Percentiles rank a stretch among this genome's conserved stretches.
Evolutionary conservation across 1,140 invertebrate species (phyloP).

Genomic region (Pogonomyrmex californicus): DNA sequence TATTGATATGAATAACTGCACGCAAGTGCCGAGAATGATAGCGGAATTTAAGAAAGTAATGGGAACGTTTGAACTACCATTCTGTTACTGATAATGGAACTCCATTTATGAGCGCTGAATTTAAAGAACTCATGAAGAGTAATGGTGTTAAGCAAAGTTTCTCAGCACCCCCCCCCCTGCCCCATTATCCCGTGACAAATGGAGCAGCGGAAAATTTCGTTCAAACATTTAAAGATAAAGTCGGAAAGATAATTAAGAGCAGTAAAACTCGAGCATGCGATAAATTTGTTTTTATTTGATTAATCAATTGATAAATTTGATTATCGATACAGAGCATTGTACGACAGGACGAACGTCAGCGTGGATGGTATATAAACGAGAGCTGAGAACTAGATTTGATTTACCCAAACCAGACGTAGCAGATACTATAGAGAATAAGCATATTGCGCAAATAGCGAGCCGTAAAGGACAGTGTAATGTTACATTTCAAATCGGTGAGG

Average conservation of each 20-base stretch:
- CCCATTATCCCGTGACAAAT: neutral
- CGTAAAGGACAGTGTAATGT: neutral
- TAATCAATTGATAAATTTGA: too few relatives aligned
- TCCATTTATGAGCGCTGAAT: neutral
- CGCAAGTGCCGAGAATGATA: neutral
- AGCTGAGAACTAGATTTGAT: neutral
- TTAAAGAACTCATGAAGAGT: neutral
- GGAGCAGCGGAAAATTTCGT: conserved; percentile 11
- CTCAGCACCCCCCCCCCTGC: neutral
- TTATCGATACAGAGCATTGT: neutral
- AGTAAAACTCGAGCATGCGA: neutral
- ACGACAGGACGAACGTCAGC: neutral
- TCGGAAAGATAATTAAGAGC: neutral
- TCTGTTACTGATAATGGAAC: neutral
- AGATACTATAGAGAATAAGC: neutral
- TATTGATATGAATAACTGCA: neutral
- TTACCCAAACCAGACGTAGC: neutral
- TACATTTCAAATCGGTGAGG: neutral
- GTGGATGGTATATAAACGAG: neutral
- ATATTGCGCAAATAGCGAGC: neutral
- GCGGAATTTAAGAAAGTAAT: neutral
- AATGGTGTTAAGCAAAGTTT: neutral
- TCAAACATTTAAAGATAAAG: neutral
- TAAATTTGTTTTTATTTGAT: conserved; percentile 3
- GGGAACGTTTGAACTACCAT: neutral